Conservation (phyloP, 2,113 vertebrate genomes). For the Hippocampus zosterae region DNA sequence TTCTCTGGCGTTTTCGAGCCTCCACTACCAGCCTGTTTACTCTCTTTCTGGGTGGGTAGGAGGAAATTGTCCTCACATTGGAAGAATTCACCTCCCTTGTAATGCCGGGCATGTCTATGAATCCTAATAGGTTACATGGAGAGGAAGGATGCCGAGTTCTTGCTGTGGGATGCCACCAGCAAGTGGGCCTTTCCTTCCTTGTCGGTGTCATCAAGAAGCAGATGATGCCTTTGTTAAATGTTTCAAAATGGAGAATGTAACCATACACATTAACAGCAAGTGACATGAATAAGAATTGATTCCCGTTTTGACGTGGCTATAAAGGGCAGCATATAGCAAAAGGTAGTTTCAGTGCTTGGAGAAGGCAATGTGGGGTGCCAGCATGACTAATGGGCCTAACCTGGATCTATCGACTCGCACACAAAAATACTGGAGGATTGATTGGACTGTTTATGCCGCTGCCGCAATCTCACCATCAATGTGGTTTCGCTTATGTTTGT, state of each 20-base stretch:
- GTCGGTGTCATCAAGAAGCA: conserved; percentile 13
- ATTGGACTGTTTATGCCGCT: conserved; percentile 63
- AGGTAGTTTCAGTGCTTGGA: conserved; percentile 29
- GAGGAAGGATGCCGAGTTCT: conserved; percentile 32
- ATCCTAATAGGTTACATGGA: conserved; percentile 43
- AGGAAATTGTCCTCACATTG: conserved; percentile 47
- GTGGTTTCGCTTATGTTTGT: conserved; percentile 50
- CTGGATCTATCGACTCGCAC: conserved; percentile 62
- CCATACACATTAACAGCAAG: conserved; percentile 21
- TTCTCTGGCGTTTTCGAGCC: conserved; percentile 26
- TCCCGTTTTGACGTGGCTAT: conserved; percentile 11
- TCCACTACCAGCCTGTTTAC: conserved; percentile 47
- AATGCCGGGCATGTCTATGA: conserved; percentile 44
- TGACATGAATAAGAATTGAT: conserved; percentile 29
- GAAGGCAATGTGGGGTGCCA: conserved; percentile 51
- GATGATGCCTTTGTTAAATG: conserved; percentile 38
- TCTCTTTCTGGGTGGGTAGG: conserved; percentile 27
- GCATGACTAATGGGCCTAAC: conserved; percentile 67
- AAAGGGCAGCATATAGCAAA: conserved; percentile 18
- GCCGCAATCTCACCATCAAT: conserved; percentile 60
- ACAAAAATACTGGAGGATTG: conserved; percentile 65
- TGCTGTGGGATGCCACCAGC: conserved; percentile 33
- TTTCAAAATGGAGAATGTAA: conserved; percentile 29
- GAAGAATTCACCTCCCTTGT: conserved; percentile 52
- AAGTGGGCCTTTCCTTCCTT: conserved; percentile 23